Evolutionary conservation across 2,113 vertebrate species (phyloP).

Genomic region (Petrocephalus microphthalmus): DNA sequence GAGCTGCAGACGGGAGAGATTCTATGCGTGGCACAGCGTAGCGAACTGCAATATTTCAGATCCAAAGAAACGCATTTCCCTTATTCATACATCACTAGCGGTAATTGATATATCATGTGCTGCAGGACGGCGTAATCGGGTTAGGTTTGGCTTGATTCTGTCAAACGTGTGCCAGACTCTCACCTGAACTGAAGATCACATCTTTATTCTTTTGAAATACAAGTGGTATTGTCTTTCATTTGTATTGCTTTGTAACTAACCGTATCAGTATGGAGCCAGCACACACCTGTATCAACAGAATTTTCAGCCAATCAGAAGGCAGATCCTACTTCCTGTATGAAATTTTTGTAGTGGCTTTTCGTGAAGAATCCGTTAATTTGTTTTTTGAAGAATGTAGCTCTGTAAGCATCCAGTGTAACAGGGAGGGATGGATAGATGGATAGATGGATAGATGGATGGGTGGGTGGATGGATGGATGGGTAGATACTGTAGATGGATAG

Average conservation of each 20-base stretch:
- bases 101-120: constrained; percentile 27
- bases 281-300: background rate
- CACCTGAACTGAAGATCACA: background rate
- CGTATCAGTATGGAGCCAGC: background rate
- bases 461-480: background rate
- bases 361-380: background rate
- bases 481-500: too few species aligned
- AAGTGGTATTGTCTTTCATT: too few species aligned
- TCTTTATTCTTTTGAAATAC: background rate
- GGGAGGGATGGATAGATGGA: background rate
- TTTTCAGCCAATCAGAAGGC: background rate
- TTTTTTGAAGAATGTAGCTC: background rate
- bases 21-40: background rate
- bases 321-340: background rate
- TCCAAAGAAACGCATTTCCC: background rate
- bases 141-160: background rate
- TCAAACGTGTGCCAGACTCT: background rate
- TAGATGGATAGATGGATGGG: too few species aligned
- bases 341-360: background rate
- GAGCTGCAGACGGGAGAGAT: background rate
- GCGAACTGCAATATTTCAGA: background rate
- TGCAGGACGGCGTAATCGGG: background rate
- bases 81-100: background rate
- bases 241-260: background rate
- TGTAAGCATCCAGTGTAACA: background rate